phyloP scores from a whole-genome alignment of 2,888 invertebrate genomes.

The Gibbula magus region DNA sequence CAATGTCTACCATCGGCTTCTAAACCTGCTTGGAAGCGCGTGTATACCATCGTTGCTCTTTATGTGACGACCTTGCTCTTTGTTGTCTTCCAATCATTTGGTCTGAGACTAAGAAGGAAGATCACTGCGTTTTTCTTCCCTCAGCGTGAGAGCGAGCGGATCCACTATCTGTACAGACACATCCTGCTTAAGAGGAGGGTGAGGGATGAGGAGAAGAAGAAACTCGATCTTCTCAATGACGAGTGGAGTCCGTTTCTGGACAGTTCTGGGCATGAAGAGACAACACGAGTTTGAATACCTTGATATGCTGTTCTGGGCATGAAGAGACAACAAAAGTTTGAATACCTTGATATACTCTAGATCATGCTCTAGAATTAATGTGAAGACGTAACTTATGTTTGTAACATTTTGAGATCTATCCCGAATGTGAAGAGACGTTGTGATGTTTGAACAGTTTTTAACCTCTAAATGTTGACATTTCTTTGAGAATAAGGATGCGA shows the following conservation, averaged over 20 bases:
- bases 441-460: too few relatives aligned
- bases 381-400: too few relatives aligned
- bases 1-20: neutral
- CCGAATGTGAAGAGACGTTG: too few relatives aligned
- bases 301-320: too few relatives aligned
- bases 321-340: too few relatives aligned
- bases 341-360: too few relatives aligned
- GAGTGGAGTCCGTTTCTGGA: neutral
- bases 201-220: neutral
- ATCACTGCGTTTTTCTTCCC: conserved; percentile 25
- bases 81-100: conserved; percentile 19
- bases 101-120: neutral
- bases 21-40: neutral
- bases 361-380: too few relatives aligned
- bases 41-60: neutral
- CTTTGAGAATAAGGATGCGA: too few relatives aligned
- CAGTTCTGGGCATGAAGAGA: too few relatives aligned
- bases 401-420: too few relatives aligned
- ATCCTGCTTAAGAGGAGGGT: conserved; percentile 12
- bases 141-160: neutral
- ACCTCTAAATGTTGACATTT: too few relatives aligned
- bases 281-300: too few relatives aligned
- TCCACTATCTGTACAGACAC: conserved; percentile 12
- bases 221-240: neutral
- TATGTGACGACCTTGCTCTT: neutral